phyloP scores from a whole-genome alignment of 2,797 vertebrate species.

The Eidolon dupreanum region DNA sequence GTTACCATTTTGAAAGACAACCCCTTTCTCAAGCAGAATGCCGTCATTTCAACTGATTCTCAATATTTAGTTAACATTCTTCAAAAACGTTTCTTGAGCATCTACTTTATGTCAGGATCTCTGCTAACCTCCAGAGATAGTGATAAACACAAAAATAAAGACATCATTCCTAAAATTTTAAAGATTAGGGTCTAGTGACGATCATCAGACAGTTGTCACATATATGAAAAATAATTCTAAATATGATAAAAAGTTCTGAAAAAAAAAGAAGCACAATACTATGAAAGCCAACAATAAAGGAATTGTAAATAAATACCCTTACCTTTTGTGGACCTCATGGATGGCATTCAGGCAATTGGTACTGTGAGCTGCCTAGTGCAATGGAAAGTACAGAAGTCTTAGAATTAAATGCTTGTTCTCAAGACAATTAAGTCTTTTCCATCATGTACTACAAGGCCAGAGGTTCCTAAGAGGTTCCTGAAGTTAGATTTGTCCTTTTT shows the following conservation, averaged over 20 bases:
- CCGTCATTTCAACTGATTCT: neutral
- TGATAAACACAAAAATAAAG: neutral
- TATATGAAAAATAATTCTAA: neutral
- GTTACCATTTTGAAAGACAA: neutral
- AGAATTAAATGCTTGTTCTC: neutral
- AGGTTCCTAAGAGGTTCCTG: neutral
- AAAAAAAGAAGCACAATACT: neutral
- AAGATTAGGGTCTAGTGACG: neutral
- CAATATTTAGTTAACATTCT: neutral
- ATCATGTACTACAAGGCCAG: neutral
- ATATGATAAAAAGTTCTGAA: neutral
- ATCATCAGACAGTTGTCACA: neutral
- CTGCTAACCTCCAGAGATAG: neutral
- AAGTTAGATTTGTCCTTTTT: neutral
- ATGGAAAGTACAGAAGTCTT: neutral
- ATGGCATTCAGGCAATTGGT: neutral
- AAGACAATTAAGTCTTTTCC: neutral
- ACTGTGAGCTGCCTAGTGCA: neutral
- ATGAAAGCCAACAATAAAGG: neutral
- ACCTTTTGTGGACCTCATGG: neutral
- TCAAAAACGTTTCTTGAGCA: neutral
- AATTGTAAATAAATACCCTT: neutral
- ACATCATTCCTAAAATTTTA: neutral
- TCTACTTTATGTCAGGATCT: neutral
- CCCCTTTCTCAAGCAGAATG: neutral